Percentiles rank a stretch among this genome's conserved stretches.
Evolutionary conservation across 2,113 vertebrate genomes (phyloP).

Genomic region (Triplophysa rosa): DNA sequence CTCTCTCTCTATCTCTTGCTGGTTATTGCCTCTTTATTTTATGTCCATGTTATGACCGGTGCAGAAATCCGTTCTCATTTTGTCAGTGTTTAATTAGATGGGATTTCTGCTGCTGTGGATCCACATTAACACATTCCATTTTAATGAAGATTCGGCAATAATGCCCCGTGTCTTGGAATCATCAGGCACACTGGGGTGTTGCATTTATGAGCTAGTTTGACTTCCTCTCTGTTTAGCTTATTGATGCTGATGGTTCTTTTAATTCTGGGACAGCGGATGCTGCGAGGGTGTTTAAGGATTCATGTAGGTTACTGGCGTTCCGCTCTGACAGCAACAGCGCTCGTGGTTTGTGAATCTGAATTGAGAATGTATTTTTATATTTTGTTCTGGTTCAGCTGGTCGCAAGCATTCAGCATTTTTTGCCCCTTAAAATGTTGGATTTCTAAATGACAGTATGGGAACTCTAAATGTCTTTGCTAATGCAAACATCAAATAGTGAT

Average conservation of each 20-base stretch:
- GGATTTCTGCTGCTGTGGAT: constrained; percentile 26
- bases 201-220: constrained; percentile 11
- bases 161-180: constrained; percentile 7
- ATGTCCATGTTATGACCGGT: constrained; percentile 8
- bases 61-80: constrained; percentile 37
- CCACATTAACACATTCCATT: constrained; percentile 16
- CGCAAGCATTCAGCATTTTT: not conserved
- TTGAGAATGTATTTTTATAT: not conserved
- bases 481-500: not conserved
- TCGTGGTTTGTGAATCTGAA: not conserved
- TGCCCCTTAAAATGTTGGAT: not conserved
- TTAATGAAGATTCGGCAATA: constrained; percentile 41
- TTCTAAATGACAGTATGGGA: not conserved
- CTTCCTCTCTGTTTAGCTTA: constrained; percentile 25
- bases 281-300: not conserved
- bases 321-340: not conserved
- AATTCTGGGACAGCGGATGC: not conserved
- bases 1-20: not conserved
- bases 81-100: constrained; percentile 36
- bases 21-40: constrained; percentile 42
- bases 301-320: not conserved
- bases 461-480: not conserved
- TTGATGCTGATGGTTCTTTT: not conserved
- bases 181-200: not conserved
- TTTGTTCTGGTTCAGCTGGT: not conserved